Conservation (phyloP, 2,113 vertebrate genomes). For the Egretta garzetta region DNA sequence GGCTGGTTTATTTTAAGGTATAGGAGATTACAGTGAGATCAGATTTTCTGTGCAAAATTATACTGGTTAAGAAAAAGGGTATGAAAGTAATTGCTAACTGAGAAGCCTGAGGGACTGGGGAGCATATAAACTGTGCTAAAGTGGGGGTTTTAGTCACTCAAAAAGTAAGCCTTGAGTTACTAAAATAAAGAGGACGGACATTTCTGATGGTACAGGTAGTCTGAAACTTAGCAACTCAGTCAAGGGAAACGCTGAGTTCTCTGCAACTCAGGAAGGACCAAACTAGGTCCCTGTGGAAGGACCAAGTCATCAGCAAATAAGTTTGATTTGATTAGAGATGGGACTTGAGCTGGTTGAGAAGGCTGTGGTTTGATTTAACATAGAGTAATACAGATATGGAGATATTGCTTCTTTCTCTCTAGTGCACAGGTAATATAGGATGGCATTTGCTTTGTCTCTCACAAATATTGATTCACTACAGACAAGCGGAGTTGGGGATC, state of each 20-base stretch:
- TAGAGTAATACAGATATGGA: neutral
- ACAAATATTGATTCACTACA: neutral
- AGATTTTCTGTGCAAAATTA: neutral
- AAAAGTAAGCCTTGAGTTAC: neutral
- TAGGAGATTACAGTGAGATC: neutral
- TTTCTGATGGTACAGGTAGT: neutral
- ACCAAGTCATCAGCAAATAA: neutral
- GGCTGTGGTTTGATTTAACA: neutral
- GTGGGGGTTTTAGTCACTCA: neutral
- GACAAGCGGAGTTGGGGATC: neutral
- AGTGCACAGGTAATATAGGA: fast-evolving
- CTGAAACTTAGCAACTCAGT: neutral
- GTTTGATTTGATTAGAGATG: neutral
- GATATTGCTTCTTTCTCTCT: neutral
- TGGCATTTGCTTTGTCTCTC: neutral
- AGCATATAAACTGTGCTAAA: neutral
- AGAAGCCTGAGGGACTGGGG: neutral
- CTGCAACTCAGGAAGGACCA: neutral
- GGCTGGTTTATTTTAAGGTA: neutral
- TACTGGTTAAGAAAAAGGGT: neutral
- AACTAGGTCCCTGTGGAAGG: neutral
- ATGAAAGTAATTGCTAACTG: neutral
- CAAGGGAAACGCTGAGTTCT: neutral
- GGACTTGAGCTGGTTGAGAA: neutral
- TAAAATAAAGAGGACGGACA: neutral